Evolutionary conservation across 1,140 invertebrate genomes (phyloP).

Genomic region (Caenorhabditis briggsae): DNA sequence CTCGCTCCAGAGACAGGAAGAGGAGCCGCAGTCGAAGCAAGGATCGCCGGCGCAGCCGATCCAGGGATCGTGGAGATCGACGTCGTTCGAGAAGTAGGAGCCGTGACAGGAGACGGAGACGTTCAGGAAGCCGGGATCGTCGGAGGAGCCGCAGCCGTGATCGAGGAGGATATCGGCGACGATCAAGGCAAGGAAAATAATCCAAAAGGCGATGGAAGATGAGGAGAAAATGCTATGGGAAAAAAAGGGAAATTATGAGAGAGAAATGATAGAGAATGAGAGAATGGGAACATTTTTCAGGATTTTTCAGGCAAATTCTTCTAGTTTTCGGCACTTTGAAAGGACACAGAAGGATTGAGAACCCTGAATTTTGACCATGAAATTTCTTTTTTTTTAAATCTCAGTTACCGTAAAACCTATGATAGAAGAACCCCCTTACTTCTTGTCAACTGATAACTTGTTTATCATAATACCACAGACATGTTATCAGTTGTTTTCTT

Average conservation of each 20-base stretch:
- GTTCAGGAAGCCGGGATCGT: background rate
- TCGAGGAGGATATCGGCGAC: background rate
- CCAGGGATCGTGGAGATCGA: background rate
- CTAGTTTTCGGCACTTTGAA: too few relatives aligned
- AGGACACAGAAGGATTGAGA: too few relatives aligned
- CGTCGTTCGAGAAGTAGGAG: background rate
- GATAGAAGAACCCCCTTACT: too few relatives aligned
- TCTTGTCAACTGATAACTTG: too few relatives aligned
- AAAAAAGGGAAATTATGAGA: background rate
- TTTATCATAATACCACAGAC: too few relatives aligned
- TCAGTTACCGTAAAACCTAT: too few relatives aligned
- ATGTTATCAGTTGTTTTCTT: too few relatives aligned
- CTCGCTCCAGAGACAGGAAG: slow-evolving; percentile 12
- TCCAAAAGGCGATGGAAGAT: background rate
- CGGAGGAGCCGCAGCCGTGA: background rate
- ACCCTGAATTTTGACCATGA: too few relatives aligned
- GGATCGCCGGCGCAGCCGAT: slow-evolving; percentile 13
- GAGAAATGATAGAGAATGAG: background rate
- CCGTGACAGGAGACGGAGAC: background rate
- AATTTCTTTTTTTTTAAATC: too few relatives aligned
- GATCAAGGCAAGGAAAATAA: slow-evolving; percentile 27
- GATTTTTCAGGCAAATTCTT: slow-evolving; percentile 2
- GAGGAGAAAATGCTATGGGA: background rate
- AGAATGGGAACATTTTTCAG: background rate
- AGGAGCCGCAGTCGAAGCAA: background rate